Conservation (phyloP, 2,113 vertebrate genomes). For the Natator depressus region DNA sequence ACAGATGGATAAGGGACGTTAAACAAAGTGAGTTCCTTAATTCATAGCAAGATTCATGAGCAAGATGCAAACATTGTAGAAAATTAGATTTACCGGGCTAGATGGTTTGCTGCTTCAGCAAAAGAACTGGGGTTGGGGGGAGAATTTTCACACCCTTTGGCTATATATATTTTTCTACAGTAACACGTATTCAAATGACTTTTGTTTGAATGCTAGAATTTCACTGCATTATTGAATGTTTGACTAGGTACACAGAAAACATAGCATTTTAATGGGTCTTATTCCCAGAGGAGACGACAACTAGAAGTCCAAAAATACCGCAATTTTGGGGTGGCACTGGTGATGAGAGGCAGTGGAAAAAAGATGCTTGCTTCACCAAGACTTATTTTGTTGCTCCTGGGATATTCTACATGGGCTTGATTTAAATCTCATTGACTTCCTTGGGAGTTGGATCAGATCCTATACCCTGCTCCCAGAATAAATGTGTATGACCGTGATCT, state of each 20-base stretch:
- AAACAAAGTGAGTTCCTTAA: neutral
- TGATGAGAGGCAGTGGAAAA: neutral
- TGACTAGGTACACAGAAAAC: neutral
- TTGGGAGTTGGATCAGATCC: neutral
- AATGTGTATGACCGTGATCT: neutral
- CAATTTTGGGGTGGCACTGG: neutral
- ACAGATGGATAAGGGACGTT: neutral
- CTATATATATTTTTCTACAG: neutral
- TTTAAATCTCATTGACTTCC: neutral
- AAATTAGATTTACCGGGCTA: neutral
- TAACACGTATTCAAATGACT: neutral
- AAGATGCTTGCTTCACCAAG: neutral
- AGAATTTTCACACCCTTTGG: rapidly evolving
- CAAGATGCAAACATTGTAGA: neutral
- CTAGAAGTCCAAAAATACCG: neutral
- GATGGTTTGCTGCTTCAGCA: neutral
- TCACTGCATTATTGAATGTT: neutral
- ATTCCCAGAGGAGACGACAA: neutral
- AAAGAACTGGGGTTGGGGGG: neutral
- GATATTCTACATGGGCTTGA: neutral
- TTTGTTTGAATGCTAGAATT: neutral
- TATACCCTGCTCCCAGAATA: neutral
- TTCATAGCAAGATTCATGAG: neutral
- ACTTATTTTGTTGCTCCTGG: neutral
- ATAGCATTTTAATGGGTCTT: neutral